Evolutionary conservation across 2,113 vertebrate genomes (phyloP), one percentile per base, ranked within the genome.

Genomic region (Malaclemys terrapin): DNA sequence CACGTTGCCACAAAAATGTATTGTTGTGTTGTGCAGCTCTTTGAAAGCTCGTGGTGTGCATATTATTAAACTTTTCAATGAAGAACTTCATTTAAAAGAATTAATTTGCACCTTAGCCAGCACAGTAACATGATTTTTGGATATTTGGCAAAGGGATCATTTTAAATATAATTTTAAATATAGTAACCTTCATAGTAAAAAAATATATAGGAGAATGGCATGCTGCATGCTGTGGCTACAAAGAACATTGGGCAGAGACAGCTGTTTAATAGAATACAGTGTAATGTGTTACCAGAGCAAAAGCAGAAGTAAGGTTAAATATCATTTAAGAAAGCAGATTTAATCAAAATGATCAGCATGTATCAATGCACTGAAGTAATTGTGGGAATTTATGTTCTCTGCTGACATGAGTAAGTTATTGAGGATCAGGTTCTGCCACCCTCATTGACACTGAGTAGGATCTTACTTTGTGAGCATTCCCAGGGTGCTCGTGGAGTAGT

Each of bases 31-130:
- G 90, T 90, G 35, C 17, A 59, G 79, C 81, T 81, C 84, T 82
- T 93, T 91, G 27, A 82, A 95, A 97, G 86, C 85, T 80, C 85
- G 4, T 27, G 31, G 79, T 86, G 92, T 31, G 19, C 53, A 89
- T 91, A 82, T 91, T 96, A 95, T 93, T 75, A 91, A 47, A 69
- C 4, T 38, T 69, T 69, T 69, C 38, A 45, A 13, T 45, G 20
- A 4, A 75, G 4, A 13, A 35, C 8, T 91, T 93, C 2, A 35
- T 91, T 95, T 91, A 81, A 93, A 87, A 94, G 79, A 84, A 87
- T 53, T 27, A 65, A 5, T 82, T 80, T 86, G 0, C 82, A 35
- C 16, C 53, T 42, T 24, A 50, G 8, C 76, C 83, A 85, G 12
- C 82, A 62, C 47, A 85, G 25, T 50, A 19, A 9, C 24, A 65